Evolutionary conservation across 2,797 vertebrate genomes (phyloP).

Genomic region (Hypotaenidia philippensis): DNA sequence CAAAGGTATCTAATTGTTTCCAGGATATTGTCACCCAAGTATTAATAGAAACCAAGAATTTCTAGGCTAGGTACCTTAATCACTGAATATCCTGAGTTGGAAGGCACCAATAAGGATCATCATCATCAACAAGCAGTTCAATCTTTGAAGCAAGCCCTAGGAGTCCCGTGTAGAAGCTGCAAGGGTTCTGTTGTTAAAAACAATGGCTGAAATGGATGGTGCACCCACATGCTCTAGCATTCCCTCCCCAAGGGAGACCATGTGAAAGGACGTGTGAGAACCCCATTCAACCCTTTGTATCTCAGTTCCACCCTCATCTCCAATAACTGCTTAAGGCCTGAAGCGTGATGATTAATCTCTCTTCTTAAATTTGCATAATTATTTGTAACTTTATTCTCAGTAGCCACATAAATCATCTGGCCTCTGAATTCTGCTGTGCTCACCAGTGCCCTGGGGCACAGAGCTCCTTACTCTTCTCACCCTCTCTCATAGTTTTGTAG

Average conservation of each 20-base stretch:
- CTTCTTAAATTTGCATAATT: not conserved
- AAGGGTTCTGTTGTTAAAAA: not conserved
- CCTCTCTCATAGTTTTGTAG: not conserved
- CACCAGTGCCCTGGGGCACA: not conserved
- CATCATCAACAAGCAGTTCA: no score
- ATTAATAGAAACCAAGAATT: not conserved
- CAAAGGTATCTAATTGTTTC: not conserved
- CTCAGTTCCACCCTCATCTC: not conserved
- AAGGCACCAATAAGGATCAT: no score
- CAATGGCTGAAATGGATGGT: rapidly evolving
- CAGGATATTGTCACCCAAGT: not conserved
- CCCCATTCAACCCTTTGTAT: not conserved
- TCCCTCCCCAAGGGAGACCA: rapidly evolving
- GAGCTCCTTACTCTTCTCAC: not conserved
- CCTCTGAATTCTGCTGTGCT: not conserved
- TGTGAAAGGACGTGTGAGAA: not conserved
- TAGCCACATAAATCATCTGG: not conserved
- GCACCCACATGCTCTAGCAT: rapidly evolving
- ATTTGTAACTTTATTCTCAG: not conserved
- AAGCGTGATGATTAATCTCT: not conserved
- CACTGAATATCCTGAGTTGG: not conserved
- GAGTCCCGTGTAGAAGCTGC: not conserved
- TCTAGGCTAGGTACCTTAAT: not conserved
- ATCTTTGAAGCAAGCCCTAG: not conserved
- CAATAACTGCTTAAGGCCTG: not conserved